A percentile compares a stretch with the other conserved stretches of the same genome.
Conservation (phyloP, 2,113 vertebrate species). For the Rhea americana region DNA sequence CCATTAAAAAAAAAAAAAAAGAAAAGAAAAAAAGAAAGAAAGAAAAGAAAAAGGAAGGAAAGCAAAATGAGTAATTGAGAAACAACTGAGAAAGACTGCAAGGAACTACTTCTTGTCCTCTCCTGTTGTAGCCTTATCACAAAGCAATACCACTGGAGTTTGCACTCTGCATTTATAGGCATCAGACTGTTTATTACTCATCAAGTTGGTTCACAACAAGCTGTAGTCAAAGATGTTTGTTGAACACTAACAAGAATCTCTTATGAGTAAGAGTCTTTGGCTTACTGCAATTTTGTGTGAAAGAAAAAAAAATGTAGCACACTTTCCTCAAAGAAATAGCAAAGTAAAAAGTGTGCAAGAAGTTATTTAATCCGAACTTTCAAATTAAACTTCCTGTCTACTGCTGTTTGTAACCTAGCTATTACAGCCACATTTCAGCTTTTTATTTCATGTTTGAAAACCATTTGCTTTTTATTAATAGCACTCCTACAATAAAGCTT, state of each 20-base stretch:
- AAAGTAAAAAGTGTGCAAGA: neutral
- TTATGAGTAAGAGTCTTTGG: neutral
- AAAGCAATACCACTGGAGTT: neutral
- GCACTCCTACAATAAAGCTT: neutral
- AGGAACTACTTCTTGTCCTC: neutral
- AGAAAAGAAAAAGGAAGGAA: neutral
- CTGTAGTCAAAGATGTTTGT: neutral
- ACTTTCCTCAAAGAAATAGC: neutral
- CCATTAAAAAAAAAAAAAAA: neutral
- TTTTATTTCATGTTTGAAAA: neutral
- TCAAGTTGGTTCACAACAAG: neutral
- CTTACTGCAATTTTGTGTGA: neutral
- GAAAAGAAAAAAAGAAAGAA: neutral
- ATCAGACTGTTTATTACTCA: constrained; percentile 17
- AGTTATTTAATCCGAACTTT: neutral
- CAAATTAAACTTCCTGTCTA: neutral
- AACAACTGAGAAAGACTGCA: neutral
- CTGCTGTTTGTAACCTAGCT: neutral
- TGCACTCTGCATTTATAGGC: neutral
- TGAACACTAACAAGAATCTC: constrained; percentile 8
- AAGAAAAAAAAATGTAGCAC: neutral
- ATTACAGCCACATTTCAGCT: neutral
- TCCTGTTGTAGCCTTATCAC: neutral
- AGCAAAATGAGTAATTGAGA: neutral
- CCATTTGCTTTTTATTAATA: neutral